Evolutionary conservation across 2,888 invertebrate species (phyloP).

Genomic region (Teleiodes luculella): DNA sequence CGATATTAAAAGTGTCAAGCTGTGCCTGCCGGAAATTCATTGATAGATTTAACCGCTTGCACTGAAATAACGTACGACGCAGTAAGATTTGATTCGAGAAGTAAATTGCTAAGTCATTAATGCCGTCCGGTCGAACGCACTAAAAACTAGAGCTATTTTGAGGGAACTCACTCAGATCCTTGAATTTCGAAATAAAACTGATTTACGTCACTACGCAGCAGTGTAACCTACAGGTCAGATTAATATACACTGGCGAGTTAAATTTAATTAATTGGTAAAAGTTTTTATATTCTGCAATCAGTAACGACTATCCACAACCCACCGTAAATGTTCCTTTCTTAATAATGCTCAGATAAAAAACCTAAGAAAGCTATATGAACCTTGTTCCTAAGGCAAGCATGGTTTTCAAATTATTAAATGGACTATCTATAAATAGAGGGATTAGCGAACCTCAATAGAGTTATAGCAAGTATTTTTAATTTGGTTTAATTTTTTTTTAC

Average conservation of each 20-base stretch:
- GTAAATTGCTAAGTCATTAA: constrained; percentile 74
- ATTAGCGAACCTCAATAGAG: too few species aligned
- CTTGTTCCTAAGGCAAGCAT: too few species aligned
- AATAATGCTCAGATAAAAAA: too few species aligned
- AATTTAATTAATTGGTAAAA: constrained; percentile 22
- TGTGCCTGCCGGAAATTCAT: constrained; percentile 73
- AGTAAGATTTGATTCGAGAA: constrained; percentile 66
- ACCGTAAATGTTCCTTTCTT: too few species aligned
- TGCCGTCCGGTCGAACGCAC: constrained; percentile 69
- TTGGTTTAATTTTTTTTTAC: too few species aligned
- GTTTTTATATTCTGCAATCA: too few species aligned
- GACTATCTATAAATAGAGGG: too few species aligned
- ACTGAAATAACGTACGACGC: constrained; percentile 64
- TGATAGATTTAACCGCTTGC: constrained; percentile 74
- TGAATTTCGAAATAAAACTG: constrained; percentile 44
- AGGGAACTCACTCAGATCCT: constrained; percentile 46
- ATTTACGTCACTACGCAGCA: constrained; percentile 39
- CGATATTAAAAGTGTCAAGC: constrained; percentile 76
- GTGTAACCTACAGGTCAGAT: too few species aligned
- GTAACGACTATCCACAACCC: too few species aligned
- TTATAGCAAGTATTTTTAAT: too few species aligned
- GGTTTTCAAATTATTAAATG: too few species aligned
- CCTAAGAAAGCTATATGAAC: too few species aligned
- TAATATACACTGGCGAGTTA: constrained; percentile 19
- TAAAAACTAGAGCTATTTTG: constrained; percentile 67